Evolutionary conservation across 2,113 vertebrate genomes (phyloP), one percentile per base, ranked within the genome.

Genomic region (Alethe diademata): DNA sequence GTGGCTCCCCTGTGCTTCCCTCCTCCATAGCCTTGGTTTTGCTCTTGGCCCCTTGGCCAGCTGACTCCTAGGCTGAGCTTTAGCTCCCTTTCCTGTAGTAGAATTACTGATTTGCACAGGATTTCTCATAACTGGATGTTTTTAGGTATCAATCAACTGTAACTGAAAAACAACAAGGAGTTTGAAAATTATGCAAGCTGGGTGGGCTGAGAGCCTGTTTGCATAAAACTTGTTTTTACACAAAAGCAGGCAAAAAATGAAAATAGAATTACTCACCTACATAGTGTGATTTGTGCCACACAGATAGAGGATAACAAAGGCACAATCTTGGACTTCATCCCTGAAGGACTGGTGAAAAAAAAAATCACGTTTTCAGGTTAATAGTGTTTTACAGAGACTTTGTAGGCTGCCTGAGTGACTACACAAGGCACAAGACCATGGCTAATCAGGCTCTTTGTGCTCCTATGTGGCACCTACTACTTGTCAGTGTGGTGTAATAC

Each of bases 21-120:
- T 58, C 17, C 87, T 64, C 24, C 8, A 0, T 4, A 12, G 5
- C 43, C 16, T 54, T 42, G 61, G 25, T 14, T 48, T 58, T 50
- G 6, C 70, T n/a, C 2, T 33, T 35, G 36, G 33, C 47, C 31
- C 35, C 10, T 36, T 74, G 45, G 45, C 74, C 61, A 57, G 22
- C 66, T 71, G 23, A 24, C 53, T 79, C 45, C 25, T 61, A 45
- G 50, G 58, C 26, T 50, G 74, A 88, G 51, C 64, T 78, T 1
- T 4, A 33, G 16, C 48, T 84, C 20, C 14, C 19, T 45, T 67
- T 56, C 25, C 31, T 0, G 0, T 48, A 4, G 24, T 19, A 5
- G 51, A 51, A 17, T 19, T 67, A 24, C 35, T 26, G 35, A 51
- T 83, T 80, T 67, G 72, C 67, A 82, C 28, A 25, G 62, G 86